These are phyloP conservation scores for Ochlodes sylvanus DNA, from an alignment of 2,888 invertebrate species.

Conservation along the genomic window DNA sequence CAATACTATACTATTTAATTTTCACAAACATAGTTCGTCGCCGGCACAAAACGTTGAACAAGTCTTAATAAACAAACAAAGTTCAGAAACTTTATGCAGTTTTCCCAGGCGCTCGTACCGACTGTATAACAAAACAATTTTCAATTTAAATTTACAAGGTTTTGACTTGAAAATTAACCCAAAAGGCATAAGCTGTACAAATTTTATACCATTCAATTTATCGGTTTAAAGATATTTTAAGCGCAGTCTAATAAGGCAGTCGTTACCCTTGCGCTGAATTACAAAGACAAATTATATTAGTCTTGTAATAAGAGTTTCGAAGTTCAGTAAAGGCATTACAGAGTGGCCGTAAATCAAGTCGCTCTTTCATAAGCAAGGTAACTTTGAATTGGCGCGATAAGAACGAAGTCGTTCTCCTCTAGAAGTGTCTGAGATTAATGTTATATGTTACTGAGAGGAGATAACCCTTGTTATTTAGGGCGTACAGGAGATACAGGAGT, in stretches of 20 bases:
- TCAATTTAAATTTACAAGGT: conserved; percentile 34
- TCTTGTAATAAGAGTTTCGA: conserved; percentile 32
- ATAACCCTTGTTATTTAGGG: conserved; percentile 19
- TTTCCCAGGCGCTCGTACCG: conserved; percentile 26
- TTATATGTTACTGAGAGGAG: conserved; percentile 28
- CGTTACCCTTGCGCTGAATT: conserved; percentile 12
- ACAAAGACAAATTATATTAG: conserved; percentile 34
- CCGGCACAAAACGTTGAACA: conserved; percentile 18
- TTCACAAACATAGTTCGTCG: conserved; percentile 14
- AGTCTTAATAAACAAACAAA: conserved; percentile 33
- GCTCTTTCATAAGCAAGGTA: conserved; percentile 36
- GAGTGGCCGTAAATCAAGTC: conserved; percentile 32
- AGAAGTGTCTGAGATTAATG: conserved; percentile 29
- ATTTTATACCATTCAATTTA: conserved; percentile 10
- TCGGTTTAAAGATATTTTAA: conserved; percentile 7
- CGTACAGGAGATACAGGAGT: no score
- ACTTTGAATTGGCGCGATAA: conserved; percentile 35
- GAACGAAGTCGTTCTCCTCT: conserved; percentile 13
- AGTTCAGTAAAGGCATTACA: conserved; percentile 37
- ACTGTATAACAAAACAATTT: conserved; percentile 38
- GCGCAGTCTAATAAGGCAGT: conserved; percentile 7
- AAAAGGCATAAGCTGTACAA: conserved; percentile 23
- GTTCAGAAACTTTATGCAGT: conserved; percentile 33
- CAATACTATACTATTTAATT: neutral
- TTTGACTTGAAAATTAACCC: conserved; percentile 27